Evolutionary conservation across 2,888 invertebrate genomes (phyloP), one percentile per base, ranked within the genome.

Genomic region (Cantharis lateralis): DNA sequence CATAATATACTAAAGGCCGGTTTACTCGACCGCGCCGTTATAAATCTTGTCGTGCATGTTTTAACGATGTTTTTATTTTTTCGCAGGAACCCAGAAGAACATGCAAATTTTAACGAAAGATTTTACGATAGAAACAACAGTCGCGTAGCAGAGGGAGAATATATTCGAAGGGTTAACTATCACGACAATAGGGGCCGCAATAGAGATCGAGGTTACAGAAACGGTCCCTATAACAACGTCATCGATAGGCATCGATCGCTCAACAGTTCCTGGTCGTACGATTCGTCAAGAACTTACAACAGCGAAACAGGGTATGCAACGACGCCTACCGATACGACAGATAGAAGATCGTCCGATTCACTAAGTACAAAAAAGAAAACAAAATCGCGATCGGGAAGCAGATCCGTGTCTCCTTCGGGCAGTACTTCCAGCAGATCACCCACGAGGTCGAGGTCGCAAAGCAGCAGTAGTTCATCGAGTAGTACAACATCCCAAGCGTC

Each of bases 401-500:
- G 90, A 81, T 90, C 90, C 82, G 89, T 90, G 76, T 89, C 89
- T 79, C 90, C 90, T 74, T 89, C 89, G 78, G 90, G 90, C 64
- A 90, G 90, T 82, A 89, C 89, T 75, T 91, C 90, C 79, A 90
- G 90, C 84, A 87, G 91, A 83, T 91, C 91, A 79, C 90, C 91
- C 72, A 83, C 80, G 77, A 89, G 90, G 81, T 88, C 88, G 71
- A 89, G 90, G 79, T 89, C 89, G 80, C 88, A 90, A 73, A 90
- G 89, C 79, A 90, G 90, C 82, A 90, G 90, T 84, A 90, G 90
- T 80, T 89, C 90, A 88, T 91, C 90, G 87, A 90, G 90, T 88
- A 91, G 90, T 89, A 91, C 90, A 89, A 92, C 91, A 87, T 92
- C 93, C 79, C 90, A 92, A 76, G 92, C 91, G 82, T 91, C 91